Conservation (phyloP, 2,888 invertebrate species). For the Synanthedon myopaeformis region DNA sequence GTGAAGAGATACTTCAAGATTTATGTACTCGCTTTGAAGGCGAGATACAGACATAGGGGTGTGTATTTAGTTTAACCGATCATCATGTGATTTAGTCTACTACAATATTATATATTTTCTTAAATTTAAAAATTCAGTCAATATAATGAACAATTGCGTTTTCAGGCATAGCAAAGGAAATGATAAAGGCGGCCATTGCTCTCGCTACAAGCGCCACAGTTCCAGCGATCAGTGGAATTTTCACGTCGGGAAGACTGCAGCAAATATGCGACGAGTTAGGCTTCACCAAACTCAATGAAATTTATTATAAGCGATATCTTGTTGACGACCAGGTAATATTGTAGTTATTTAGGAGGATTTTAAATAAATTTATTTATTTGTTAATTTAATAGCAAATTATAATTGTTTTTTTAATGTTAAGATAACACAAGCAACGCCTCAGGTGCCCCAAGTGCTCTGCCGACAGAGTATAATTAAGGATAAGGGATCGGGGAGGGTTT, state of each 20-base stretch:
- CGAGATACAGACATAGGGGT: constrained; percentile 57
- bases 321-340: constrained; percentile 35
- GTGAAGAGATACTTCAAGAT: constrained; percentile 52
- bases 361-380: too few relatives aligned
- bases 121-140: background rate
- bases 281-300: constrained; percentile 42
- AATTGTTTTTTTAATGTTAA: too few relatives aligned
- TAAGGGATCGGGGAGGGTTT: too few relatives aligned
- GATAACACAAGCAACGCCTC: too few relatives aligned
- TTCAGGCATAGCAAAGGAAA: constrained; percentile 47
- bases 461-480: too few relatives aligned
- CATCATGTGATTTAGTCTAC: too few relatives aligned
- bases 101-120: too few relatives aligned
- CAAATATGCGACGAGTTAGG: constrained; percentile 40
- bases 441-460: too few relatives aligned
- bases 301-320: constrained; percentile 47
- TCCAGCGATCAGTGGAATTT: constrained; percentile 44
- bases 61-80: constrained; percentile 2
- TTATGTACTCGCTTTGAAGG: constrained; percentile 48
- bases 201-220: constrained; percentile 43
- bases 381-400: too few relatives aligned
- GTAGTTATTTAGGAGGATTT: too few relatives aligned
- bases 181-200: constrained; percentile 43
- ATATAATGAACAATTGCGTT: constrained; percentile 1
- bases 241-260: constrained; percentile 39